A percentile compares a stretch with the other conserved stretches of the same genome.
Evolutionary conservation across 2,113 vertebrate genomes (phyloP).

Genomic region (Callionymus lyra): DNA sequence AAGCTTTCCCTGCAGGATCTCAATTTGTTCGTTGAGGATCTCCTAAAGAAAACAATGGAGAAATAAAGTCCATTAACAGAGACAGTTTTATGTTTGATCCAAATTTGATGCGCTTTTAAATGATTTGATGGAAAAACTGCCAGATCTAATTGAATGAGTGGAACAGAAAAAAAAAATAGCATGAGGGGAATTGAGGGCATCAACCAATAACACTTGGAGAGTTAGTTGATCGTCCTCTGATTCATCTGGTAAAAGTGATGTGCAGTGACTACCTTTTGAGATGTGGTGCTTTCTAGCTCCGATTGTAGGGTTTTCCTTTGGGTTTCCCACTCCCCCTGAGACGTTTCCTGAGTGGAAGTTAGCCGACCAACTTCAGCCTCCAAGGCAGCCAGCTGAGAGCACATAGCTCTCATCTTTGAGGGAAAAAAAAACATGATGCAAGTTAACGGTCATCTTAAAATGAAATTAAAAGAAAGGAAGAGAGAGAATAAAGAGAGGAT

Average conservation of each 20-base stretch:
- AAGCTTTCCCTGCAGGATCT: slow-evolving; percentile 86
- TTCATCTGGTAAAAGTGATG: too few relatives aligned
- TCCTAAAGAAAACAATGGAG: slow-evolving; percentile 61
- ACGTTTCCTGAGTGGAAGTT: slow-evolving; percentile 61
- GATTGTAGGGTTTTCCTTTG: slow-evolving; percentile 60
- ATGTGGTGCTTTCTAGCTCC: slow-evolving; percentile 63
- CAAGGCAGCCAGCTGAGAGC: slow-evolving; percentile 65
- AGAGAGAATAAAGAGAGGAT: not conserved
- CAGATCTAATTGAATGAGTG: too few relatives aligned
- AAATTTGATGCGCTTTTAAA: not conserved
- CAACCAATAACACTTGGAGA: too few relatives aligned
- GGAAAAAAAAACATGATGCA: too few relatives aligned
- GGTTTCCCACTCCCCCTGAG: slow-evolving; percentile 56
- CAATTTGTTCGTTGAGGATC: slow-evolving; percentile 73
- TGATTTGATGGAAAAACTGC: too few relatives aligned
- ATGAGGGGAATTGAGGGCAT: too few relatives aligned
- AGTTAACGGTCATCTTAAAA: slow-evolving; percentile 1
- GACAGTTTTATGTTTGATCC: too few relatives aligned
- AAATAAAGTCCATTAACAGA: not conserved
- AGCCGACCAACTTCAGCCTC: slow-evolving; percentile 71
- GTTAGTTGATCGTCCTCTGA: too few relatives aligned
- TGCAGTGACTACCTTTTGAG: slow-evolving; percentile 71
- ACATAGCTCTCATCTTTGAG: slow-evolving; percentile 66
- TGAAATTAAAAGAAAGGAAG: not conserved
- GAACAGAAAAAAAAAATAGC: too few relatives aligned